Conservation (phyloP, 2,888 invertebrate species). For the Chrysolina haemoptera region DNA sequence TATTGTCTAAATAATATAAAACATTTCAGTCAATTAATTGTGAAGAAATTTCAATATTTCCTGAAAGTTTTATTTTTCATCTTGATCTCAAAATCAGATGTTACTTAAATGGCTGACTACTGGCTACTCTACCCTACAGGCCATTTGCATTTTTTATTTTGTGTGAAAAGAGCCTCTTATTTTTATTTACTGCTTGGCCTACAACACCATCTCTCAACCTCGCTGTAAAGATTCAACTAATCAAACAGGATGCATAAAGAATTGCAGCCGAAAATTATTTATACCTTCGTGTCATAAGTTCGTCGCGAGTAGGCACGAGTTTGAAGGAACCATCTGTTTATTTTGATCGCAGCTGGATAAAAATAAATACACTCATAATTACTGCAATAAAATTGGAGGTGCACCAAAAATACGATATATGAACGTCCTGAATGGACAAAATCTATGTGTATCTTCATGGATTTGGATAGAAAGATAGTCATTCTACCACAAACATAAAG, state of each 20-base stretch:
- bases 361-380: conserved; percentile 49
- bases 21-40: too few species aligned
- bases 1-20: too few species aligned
- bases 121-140: too few species aligned
- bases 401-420: conserved; percentile 5
- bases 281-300: conserved; percentile 19
- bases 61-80: too few species aligned
- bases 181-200: too few species aligned
- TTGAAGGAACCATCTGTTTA: conserved; percentile 35
- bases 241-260: conserved; percentile 24
- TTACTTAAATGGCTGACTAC: too few species aligned
- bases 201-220: background rate
- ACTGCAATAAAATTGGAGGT: conserved; percentile 36
- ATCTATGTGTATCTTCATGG: background rate
- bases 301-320: conserved; percentile 20
- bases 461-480: background rate
- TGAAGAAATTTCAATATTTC: too few species aligned
- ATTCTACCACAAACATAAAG: too few species aligned
- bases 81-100: too few species aligned
- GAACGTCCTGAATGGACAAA: background rate
- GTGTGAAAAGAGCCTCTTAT: too few species aligned
- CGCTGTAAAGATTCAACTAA: background rate
- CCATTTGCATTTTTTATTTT: too few species aligned
- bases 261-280: conserved; percentile 19
- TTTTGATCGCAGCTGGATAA: conserved; percentile 38